Evolutionary conservation across 2,888 invertebrate species (phyloP), one percentile per base, ranked within the genome.

Genomic region (Drosophila planitibia): DNA sequence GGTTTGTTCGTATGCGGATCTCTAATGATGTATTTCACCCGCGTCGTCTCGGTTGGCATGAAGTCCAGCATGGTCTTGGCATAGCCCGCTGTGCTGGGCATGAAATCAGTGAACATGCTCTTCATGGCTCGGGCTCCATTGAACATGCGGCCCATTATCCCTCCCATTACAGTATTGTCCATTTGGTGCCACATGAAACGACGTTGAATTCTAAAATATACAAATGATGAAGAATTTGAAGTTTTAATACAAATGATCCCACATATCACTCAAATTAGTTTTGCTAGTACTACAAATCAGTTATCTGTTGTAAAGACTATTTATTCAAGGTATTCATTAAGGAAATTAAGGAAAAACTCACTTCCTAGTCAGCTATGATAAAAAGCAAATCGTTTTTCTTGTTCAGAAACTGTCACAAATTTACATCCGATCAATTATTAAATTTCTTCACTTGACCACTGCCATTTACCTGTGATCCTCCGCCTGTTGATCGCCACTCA

Each of bases 171-270:
- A 0, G 78, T 66, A 33, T 91, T 91, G 55, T 92, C 92, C 90
- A 93, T 91, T 71, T 93, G 91, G 47, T 91, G 91, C 93, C 93
- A 93, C 93, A 93, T 93, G 54, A 93, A 93, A 33, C 93, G 93
- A 0, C 93, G 91, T 67, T 93, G 93, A 47, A 92, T 90, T 83
- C 89, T 91, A 16, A 2, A 16, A 28, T 32, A 51, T 10, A 32
- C 14, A 33, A 33, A 25, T 0, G 6, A 5, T 1, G 6, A n/a
- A 44, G 39, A 32, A n/a, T 32, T 32, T 39, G 0, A 39, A 5
- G 5, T 28, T 19, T 9, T 47, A 16, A 22, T 4, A 4, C 3
- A 14, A 47, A 14, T 22, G 1, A 14, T 22, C n/a, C 22, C n/a
- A 44, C 12, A 22, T 12, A 14, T 22, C 6, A 22, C 6, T n/a